Base-by-base conservation (phyloP, 2,113 vertebrate species). In the Heliornis fulica region DNA sequence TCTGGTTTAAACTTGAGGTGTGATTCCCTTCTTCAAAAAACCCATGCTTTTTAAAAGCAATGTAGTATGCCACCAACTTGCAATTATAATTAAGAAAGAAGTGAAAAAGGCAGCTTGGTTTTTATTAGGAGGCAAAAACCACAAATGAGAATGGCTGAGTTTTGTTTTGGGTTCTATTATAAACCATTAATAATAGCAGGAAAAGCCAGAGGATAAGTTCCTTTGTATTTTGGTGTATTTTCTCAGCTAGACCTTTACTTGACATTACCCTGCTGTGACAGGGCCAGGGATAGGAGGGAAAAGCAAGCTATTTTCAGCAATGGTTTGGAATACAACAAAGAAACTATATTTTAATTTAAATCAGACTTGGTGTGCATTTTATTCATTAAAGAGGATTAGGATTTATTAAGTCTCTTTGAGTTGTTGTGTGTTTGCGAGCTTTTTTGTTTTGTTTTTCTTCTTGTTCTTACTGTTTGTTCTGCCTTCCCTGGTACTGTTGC, bases 231-330 rank as follows among this genome's bases (percentile, higher is more conserved):
- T 61, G 61, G 61, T 93, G 75, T 91, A 57, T 94, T 95, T 96
- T 96, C 87, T 95, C 90, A 93, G 56, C 90, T 94, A 95, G 94
- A 96, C 85, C 95, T 95, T 95, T 96, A 68, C 31, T 97, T 96
- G 91, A 97, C 87, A 94, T 95, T 90, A 93, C 87, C 77, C 76
- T 95, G 89, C 91, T 94, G 94, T 94, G 88, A 92, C 86, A 92
- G 72, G 65, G 69, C 80, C n/a, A 81, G 65, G 76, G 85, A 41
- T 84, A 93, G 85, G 29, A 90, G 63, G 83, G 74, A 86, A 82
- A 88, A 84, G 21, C 82, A 85, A 57, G 94, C 91, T 96, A 75
- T 96, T 96, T 96, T 90, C 92, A 91, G 83, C 74, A 60, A 36
- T 48, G 50, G 83, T 83, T 94, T 94, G 59, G 51, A 90, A 78